phyloP scores from a whole-genome alignment of 1,140 invertebrate genomes.

The Tachypleus tridentatus region DNA sequence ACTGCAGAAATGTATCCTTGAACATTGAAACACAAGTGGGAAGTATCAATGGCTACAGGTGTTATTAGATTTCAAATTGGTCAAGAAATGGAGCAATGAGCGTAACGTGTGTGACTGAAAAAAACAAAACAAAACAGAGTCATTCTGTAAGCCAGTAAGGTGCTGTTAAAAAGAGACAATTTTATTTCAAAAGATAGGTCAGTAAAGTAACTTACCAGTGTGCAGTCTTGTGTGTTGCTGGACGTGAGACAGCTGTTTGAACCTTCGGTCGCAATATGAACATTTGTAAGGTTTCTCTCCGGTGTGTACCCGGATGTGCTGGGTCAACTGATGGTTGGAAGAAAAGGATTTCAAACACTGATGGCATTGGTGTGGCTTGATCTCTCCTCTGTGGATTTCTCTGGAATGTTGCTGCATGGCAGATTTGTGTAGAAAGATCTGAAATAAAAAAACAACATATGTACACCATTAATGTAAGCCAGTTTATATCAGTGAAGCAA shows the following conservation, averaged over 20 bases:
- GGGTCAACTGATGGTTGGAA: slow-evolving; percentile 91
- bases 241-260: slow-evolving; percentile 88
- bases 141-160: too few relatives aligned
- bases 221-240: slow-evolving; percentile 88
- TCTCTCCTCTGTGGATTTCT: slow-evolving; percentile 44
- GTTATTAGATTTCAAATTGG: too few relatives aligned
- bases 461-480: too few relatives aligned
- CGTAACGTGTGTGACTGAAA: too few relatives aligned
- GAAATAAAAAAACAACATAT: slow-evolving; percentile 37
- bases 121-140: too few relatives aligned
- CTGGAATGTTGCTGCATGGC: slow-evolving; percentile 85
- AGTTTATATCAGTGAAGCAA: too few relatives aligned
- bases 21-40: too few relatives aligned
- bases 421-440: slow-evolving; percentile 96
- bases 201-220: slow-evolving; percentile 57
- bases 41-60: too few relatives aligned
- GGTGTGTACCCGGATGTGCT: slow-evolving; percentile 87
- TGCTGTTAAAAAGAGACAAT: too few relatives aligned
- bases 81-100: too few relatives aligned
- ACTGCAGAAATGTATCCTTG: too few relatives aligned
- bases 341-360: slow-evolving; percentile 95
- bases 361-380: slow-evolving; percentile 87
- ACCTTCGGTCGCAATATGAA: slow-evolving; percentile 84
- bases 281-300: slow-evolving; percentile 93
- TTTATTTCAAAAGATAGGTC: too few relatives aligned